Percentiles rank a stretch among this genome's conserved stretches.
phyloP scores from a whole-genome alignment of 2,113 vertebrate species.

The Polypterus bichir region DNA sequence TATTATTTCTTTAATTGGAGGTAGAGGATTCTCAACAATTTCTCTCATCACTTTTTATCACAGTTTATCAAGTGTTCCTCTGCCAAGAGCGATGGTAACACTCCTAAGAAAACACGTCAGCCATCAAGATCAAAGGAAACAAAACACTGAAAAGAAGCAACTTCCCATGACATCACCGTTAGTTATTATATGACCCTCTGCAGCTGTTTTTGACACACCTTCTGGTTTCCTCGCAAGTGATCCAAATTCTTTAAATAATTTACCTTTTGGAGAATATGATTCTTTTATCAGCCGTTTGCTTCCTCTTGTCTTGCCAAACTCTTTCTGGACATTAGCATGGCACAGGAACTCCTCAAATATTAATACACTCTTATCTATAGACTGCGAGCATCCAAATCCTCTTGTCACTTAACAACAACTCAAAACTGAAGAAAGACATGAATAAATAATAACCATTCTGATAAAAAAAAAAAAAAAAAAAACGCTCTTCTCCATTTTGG shows the following conservation, averaged over 20 bases:
- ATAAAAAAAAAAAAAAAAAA: too few species aligned
- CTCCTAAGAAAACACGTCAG: conserved; percentile 37
- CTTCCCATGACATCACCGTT: conserved; percentile 58
- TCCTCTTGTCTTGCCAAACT: not conserved
- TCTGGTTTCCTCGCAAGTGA: conserved; percentile 30
- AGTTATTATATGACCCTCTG: conserved; percentile 32
- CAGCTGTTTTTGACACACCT: conserved; percentile 42
- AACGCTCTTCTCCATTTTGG: too few species aligned
- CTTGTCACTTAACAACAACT: not conserved
- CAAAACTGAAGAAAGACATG: too few species aligned
- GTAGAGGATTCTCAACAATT: conserved; percentile 16
- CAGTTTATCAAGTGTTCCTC: conserved; percentile 11
- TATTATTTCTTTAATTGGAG: conserved; percentile 6
- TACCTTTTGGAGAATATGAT: conserved; percentile 15
- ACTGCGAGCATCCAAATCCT: not conserved
- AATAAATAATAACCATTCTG: too few species aligned
- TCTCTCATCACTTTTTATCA: conserved; percentile 15
- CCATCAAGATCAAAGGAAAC: conserved; percentile 45
- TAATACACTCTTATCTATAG: conserved; percentile 8
- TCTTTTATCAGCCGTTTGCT: conserved; percentile 11
- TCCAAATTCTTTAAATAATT: conserved; percentile 15
- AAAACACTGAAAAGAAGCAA: conserved; percentile 32
- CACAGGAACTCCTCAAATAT: conserved; percentile 8
- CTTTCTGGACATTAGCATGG: conserved; percentile 2
- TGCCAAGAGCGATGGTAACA: conserved; percentile 28